Evolutionary conservation across 2,113 vertebrate genomes (phyloP).

Genomic region (Austrofundulus limnaeus): DNA sequence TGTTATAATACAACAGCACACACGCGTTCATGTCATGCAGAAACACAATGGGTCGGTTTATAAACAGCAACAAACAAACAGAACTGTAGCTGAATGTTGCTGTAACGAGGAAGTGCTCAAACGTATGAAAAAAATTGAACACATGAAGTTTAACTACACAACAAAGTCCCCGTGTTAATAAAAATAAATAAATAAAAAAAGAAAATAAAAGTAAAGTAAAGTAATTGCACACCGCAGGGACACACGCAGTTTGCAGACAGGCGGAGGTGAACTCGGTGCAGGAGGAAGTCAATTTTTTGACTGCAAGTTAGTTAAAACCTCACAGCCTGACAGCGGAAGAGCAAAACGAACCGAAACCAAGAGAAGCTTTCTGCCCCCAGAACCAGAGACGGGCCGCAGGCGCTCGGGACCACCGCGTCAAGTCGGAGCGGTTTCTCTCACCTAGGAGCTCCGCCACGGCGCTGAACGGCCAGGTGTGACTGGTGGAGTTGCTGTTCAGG

Average conservation of each 20-base stretch:
- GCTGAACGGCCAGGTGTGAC: conserved; percentile 84
- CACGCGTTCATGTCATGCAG: background rate
- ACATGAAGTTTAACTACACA: too few species aligned
- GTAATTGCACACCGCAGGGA: too few species aligned
- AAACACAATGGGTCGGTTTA: background rate
- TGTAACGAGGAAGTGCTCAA: background rate
- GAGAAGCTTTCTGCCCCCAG: background rate
- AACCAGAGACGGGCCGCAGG: too few species aligned
- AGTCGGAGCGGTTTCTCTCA: conserved; percentile 9
- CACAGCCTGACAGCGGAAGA: conserved; percentile 24
- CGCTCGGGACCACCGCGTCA: too few species aligned
- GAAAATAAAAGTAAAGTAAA: too few species aligned
- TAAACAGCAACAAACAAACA: too few species aligned
- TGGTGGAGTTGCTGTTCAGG: conserved; percentile 83
- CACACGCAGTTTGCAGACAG: background rate
- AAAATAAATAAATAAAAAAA: too few species aligned
- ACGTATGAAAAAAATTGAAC: too few species aligned
- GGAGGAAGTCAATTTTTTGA: too few species aligned
- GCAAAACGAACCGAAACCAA: background rate
- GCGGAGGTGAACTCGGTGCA: too few species aligned
- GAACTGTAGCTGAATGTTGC: too few species aligned
- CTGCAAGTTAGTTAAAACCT: background rate
- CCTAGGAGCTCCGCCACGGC: conserved; percentile 81
- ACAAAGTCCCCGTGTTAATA: background rate
- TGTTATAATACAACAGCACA: too few species aligned